Conservation (phyloP, 1,140 invertebrate genomes). For the Micrasema longulum region DNA sequence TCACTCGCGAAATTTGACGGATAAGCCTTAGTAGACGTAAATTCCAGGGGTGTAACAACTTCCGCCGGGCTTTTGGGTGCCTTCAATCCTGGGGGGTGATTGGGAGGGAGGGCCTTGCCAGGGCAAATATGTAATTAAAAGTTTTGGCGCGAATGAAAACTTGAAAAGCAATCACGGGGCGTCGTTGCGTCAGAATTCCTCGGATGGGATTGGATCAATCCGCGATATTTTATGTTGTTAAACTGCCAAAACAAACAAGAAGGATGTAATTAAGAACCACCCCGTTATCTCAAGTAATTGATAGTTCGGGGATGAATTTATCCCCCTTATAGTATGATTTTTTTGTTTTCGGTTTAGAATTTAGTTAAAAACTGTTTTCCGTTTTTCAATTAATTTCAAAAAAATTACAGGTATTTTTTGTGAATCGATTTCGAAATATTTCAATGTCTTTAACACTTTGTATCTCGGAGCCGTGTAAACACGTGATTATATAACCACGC, state of each 20-base stretch:
- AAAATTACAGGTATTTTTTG: too few relatives aligned
- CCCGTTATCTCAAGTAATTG: background rate
- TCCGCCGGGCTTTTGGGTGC: conserved; percentile 29
- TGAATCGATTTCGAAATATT: too few relatives aligned
- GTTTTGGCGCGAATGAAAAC: conserved; percentile 55
- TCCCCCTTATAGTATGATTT: too few relatives aligned
- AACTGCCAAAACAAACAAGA: background rate
- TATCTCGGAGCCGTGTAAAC: too few relatives aligned
- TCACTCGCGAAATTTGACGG: conserved; percentile 31
- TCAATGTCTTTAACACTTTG: too few relatives aligned
- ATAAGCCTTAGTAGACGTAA: conserved; percentile 26
- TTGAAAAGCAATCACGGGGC: conserved; percentile 54
- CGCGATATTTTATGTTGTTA: conserved; percentile 6
- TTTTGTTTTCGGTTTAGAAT: too few relatives aligned
- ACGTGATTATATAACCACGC: too few relatives aligned
- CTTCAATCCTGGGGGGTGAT: background rate
- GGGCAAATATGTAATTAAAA: conserved; percentile 56
- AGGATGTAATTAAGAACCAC: too few relatives aligned
- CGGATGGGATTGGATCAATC: conserved; percentile 18
- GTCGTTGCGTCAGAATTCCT: conserved; percentile 13
- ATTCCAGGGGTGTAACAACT: conserved; percentile 35
- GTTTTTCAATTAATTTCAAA: too few relatives aligned
- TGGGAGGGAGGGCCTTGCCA: conserved; percentile 17
- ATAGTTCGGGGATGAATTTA: too few relatives aligned
- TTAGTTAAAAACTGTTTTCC: too few relatives aligned